Base-by-base conservation (phyloP, 2,113 vertebrate genomes). In the Riparia riparia region DNA sequence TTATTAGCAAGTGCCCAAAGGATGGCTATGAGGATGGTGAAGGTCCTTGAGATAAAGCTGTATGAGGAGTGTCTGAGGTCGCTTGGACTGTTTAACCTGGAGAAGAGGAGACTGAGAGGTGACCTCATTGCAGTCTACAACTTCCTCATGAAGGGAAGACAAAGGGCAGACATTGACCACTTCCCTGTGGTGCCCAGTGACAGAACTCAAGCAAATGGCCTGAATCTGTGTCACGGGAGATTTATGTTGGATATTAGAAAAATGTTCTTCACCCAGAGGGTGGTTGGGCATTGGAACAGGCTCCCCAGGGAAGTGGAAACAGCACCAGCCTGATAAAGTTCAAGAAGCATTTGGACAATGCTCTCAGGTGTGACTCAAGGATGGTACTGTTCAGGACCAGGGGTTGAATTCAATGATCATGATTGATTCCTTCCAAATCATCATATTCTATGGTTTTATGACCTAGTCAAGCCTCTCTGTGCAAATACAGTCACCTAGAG, bases 21-120 rank as follows among this genome's bases (percentile, higher is more conserved):
- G 17, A 39, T 10, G 37, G 17, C 44, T 20, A 14, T 9, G 8
- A 86, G 34, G 34, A 31, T 50, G 19, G 10, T 50, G 25, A 58
- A 58, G 20, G 8, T 16, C 16, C 61, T 42, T 17, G 51, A 50
- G 37, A 2, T 10, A 16, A 68, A 58, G 21, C 22, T 0, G 0
- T 34, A 4, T 14, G 53, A 31, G 20, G 31, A 66, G 13, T 2
- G 2, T 10, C 44, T 76, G 61, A 50, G 61, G 31, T 37, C 17
- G 6, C 10, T 57, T 37, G 31, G 13, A 20, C 31, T 76, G 25
- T 42, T 58, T 20, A 76, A 17, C 10, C 51, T 34, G 25, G 34
- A 64, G 10, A 58, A 41, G 15, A 11, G 17, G 44, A 68, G 34
- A 76, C 34, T 58, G 71, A 34, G 17, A 5, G 19, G 5, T 34